Evolutionary conservation across 2,888 invertebrate species (phyloP).

Genomic region (Nomada ferruginata): DNA sequence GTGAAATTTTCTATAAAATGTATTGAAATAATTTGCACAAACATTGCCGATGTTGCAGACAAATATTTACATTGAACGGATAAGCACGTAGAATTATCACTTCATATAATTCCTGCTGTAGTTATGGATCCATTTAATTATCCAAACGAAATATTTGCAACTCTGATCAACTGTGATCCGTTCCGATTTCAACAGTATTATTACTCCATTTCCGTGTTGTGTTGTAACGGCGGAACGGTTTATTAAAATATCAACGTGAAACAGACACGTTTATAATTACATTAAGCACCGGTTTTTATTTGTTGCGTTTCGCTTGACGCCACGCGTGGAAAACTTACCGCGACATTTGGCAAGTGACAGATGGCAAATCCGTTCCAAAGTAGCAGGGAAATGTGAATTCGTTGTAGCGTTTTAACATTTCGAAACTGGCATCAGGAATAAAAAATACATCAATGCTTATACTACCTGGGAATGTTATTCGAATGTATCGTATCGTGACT

Average conservation of each 20-base stretch:
- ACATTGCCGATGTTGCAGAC: background rate
- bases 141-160: background rate
- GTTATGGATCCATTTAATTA: background rate
- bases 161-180: no score
- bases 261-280: slow-evolving; percentile 15
- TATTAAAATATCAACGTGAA: slow-evolving; percentile 35
- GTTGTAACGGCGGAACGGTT: background rate
- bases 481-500: background rate
- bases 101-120: no score
- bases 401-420: slow-evolving; percentile 21
- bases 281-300: slow-evolving; percentile 17
- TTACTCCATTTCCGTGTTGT: background rate
- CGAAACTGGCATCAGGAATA: background rate
- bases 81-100: no score
- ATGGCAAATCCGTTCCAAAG: slow-evolving; percentile 6
- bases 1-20: no score
- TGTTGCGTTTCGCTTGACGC: slow-evolving; percentile 12
- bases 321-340: background rate
- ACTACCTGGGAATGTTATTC: background rate
- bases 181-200: background rate
- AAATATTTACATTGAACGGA: background rate
- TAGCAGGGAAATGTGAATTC: slow-evolving; percentile 18
- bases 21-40: no score
- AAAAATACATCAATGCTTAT: background rate
- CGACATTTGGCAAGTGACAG: slow-evolving; percentile 25